Evolutionary conservation across 2,888 invertebrate genomes (phyloP).

Genomic region (Drosophila infuscata): DNA sequence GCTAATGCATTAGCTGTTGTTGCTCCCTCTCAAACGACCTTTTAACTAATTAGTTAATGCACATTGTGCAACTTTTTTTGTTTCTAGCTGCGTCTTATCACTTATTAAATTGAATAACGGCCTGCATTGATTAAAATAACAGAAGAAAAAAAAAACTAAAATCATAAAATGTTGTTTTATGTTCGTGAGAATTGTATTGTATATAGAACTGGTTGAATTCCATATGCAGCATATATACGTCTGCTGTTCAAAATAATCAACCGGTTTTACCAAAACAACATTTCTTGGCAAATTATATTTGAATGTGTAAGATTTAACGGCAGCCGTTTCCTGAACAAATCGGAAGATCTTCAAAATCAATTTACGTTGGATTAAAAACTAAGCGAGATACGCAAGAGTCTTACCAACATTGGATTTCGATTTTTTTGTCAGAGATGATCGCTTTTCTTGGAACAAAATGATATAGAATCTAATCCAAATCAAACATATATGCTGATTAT

Average conservation of each 20-base stretch:
- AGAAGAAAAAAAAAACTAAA: constrained; percentile 18
- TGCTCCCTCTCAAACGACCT: background rate
- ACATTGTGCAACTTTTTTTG: constrained; percentile 58
- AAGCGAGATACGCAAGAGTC: no score
- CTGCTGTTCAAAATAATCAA: background rate
- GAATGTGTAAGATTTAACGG: background rate
- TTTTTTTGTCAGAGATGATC: background rate
- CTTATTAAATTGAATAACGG: constrained; percentile 45
- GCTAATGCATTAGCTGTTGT: background rate
- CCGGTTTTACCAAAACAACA: no score
- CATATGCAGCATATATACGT: background rate
- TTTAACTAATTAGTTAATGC: constrained; percentile 54
- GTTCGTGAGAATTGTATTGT: background rate
- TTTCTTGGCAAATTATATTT: background rate
- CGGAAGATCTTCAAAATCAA: background rate
- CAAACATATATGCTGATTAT: background rate
- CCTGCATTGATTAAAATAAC: constrained; percentile 45
- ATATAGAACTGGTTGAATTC: background rate
- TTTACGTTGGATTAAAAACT: background rate
- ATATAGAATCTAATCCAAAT: background rate
- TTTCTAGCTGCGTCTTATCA: constrained; percentile 59
- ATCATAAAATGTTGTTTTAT: background rate
- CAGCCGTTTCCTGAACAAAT: background rate
- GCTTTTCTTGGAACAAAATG: background rate
- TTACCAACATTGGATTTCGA: no score